Percentiles rank a stretch among this genome's conserved stretches.
phyloP scores from a whole-genome alignment of 2,888 invertebrate genomes.

The Andrena minutula region DNA sequence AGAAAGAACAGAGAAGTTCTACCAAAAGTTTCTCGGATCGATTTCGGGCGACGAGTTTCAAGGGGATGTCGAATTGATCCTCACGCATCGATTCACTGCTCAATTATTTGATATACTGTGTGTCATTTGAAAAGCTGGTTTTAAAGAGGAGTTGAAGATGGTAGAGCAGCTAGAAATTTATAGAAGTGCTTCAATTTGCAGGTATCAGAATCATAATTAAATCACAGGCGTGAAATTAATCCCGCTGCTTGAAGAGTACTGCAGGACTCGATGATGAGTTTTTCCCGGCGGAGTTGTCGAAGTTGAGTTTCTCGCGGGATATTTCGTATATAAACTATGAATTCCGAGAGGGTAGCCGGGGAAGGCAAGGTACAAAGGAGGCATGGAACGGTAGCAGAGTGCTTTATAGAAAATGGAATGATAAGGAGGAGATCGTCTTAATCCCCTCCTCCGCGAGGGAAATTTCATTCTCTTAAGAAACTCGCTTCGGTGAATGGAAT shows the following conservation, averaged over 20 bases:
- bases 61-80: slow-evolving; percentile 32
- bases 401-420: slow-evolving; percentile 63
- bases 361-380: background rate
- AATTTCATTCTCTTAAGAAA: slow-evolving; percentile 67
- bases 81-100: slow-evolving; percentile 17
- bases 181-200: too few species aligned
- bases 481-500: slow-evolving; percentile 51
- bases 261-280: slow-evolving; percentile 22
- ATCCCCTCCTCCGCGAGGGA: slow-evolving; percentile 38
- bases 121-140: background rate
- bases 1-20: slow-evolving; percentile 26
- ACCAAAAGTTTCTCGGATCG: slow-evolving; percentile 6
- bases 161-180: too few species aligned
- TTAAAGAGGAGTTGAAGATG: background rate
- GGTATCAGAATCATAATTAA: too few species aligned
- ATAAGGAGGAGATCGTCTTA: slow-evolving; percentile 45
- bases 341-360: background rate
- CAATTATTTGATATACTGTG: slow-evolving; percentile 8
- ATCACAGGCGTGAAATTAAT: too few species aligned
- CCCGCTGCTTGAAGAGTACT: background rate
- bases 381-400: slow-evolving; percentile 17
- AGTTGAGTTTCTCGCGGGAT: slow-evolving; percentile 10
- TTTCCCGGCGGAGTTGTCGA: background rate
- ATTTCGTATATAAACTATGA: slow-evolving; percentile 16
- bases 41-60: background rate